Percentiles rank a stretch among this genome's conserved stretches.
phyloP scores from a whole-genome alignment of 1,140 invertebrate species.

The Meloidogyne exigua region DNA sequence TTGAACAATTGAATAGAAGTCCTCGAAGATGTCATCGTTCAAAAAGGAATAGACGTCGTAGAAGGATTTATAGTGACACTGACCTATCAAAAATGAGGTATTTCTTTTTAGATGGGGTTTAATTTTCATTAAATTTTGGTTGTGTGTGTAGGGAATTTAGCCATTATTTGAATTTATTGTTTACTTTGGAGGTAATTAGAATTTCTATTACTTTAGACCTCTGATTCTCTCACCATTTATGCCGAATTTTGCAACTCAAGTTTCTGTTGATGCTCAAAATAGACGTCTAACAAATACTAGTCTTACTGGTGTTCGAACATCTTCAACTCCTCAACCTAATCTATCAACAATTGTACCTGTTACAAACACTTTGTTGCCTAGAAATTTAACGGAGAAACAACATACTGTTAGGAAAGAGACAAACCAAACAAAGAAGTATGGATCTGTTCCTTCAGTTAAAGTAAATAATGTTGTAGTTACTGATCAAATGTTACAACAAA shows the following conservation, averaged over 20 bases:
- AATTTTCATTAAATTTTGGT: constrained; percentile 9
- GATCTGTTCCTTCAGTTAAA: constrained; percentile 20
- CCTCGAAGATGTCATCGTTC: constrained; percentile 10
- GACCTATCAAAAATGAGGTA: constrained; percentile 41
- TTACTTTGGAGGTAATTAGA: background rate
- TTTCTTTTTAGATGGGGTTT: background rate
- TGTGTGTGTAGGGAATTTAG: too few species aligned
- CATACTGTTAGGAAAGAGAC: background rate
- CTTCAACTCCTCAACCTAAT: background rate
- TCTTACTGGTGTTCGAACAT: constrained; percentile 11
- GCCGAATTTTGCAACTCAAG: constrained; percentile 57
- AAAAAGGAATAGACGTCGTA: constrained; percentile 14
- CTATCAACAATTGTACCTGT: constrained; percentile 21
- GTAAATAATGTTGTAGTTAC: background rate
- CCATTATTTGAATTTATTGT: too few species aligned
- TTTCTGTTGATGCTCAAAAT: constrained; percentile 43
- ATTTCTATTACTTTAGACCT: constrained; percentile 46
- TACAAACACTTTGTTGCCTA: constrained; percentile 12
- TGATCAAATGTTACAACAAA: constrained; percentile 6
- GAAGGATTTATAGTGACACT: constrained; percentile 40
- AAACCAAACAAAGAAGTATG: constrained; percentile 31
- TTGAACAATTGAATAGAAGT: constrained; percentile 16
- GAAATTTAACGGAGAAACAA: background rate
- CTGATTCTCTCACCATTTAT: constrained; percentile 58
- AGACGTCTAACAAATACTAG: constrained; percentile 26